These are phyloP conservation scores for Chymomyza caudatula DNA, from an alignment of 2,888 invertebrate species.

Conservation along the genomic window DNA sequence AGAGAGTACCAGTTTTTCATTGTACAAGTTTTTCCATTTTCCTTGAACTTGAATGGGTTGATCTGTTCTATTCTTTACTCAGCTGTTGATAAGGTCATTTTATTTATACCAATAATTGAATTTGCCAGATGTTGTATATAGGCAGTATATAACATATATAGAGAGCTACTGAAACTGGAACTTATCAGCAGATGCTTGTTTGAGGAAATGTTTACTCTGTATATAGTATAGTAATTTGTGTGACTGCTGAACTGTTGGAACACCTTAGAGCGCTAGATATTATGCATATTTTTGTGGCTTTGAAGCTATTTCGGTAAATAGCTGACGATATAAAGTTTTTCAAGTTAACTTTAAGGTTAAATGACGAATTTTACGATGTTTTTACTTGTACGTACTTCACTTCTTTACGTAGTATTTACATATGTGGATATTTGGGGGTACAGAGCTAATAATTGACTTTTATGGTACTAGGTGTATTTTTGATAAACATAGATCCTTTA, in stretches of 20 bases:
- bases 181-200: not conserved
- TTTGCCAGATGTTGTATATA: not conserved
- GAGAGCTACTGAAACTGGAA: not conserved
- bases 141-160: not conserved
- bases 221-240: not conserved
- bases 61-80: not conserved
- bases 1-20: not conserved
- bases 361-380: not conserved
- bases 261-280: not conserved
- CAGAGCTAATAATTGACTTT: too few species aligned
- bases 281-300: not conserved
- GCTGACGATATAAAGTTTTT: not conserved
- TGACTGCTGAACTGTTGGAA: not conserved
- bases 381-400: too few species aligned
- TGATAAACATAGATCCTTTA: too few species aligned
- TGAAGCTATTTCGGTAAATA: not conserved
- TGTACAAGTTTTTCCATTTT: constrained; percentile 9
- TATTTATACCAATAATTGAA: constrained; percentile 9
- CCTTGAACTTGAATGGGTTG: constrained; percentile 15
- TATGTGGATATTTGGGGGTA: too few species aligned
- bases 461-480: too few species aligned
- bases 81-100: constrained; percentile 26
- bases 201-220: not conserved
- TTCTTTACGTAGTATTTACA: too few species aligned
- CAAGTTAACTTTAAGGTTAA: not conserved